These are phyloP conservation scores for Augiades crinisus DNA, from an alignment of 2,888 invertebrate genomes.

Conservation along the genomic window DNA sequence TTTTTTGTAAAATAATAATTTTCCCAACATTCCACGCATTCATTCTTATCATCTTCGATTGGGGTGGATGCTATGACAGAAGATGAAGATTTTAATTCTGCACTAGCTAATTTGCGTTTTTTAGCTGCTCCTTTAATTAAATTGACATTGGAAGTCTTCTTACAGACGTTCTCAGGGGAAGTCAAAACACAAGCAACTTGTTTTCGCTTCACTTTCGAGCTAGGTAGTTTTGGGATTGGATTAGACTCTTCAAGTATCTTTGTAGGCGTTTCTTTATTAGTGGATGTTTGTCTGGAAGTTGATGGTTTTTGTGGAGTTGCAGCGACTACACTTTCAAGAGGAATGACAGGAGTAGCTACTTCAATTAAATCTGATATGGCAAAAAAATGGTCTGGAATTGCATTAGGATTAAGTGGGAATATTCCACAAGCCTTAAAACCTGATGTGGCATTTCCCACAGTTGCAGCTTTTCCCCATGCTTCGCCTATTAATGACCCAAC, in stretches of 20 bases:
- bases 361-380: slow-evolving; percentile 4
- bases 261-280: no score
- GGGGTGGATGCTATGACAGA: not conserved
- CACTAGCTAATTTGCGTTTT: not conserved
- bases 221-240: no score
- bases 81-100: not conserved
- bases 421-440: slow-evolving; percentile 18
- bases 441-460: not conserved
- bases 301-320: not conserved
- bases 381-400: slow-evolving; percentile 6
- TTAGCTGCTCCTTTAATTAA: not conserved
- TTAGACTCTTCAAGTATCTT: no score
- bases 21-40: not conserved
- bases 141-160: not conserved
- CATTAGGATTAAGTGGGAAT: slow-evolving; percentile 7
- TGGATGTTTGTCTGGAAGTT: no score
- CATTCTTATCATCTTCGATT: not conserved
- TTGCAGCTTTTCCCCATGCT: slow-evolving; percentile 2
- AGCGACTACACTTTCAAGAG: not conserved
- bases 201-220: no score
- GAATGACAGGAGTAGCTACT: not conserved
- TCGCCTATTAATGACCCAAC: not conserved
- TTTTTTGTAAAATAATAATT: not conserved
- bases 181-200: no score
- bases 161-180: no score